These are phyloP conservation scores for Triops cancriformis DNA, from an alignment of 1,140 invertebrate species.

Conservation along the genomic window DNA sequence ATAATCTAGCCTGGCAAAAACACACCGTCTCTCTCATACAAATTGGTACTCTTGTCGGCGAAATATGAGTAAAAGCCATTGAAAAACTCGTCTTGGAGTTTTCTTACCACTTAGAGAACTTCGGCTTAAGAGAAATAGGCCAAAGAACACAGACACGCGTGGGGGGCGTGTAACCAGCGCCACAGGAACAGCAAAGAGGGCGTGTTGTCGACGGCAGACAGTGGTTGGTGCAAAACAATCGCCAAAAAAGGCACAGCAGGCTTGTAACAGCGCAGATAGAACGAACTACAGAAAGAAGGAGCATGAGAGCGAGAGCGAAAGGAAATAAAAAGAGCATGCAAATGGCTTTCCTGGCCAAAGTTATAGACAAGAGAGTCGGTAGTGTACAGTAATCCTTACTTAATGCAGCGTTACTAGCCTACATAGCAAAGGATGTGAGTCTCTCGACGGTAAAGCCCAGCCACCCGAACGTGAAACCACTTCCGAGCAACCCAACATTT, in stretches of 20 bases:
- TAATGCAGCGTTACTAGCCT: neutral
- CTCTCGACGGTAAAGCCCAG: neutral
- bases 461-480: neutral
- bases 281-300: too few species aligned
- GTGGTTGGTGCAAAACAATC: too few species aligned
- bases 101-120: too few species aligned
- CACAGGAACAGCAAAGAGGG: neutral
- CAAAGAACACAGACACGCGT: neutral
- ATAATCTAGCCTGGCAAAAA: neutral
- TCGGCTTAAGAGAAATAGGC: too few species aligned
- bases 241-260: too few species aligned
- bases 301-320: neutral
- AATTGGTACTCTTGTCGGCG: neutral
- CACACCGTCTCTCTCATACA: neutral
- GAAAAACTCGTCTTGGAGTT: neutral
- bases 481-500: neutral
- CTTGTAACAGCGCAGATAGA: too few species aligned
- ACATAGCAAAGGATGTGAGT: neutral
- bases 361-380: neutral
- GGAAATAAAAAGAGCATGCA: neutral
- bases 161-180: neutral
- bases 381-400: neutral
- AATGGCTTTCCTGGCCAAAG: neutral
- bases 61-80: neutral
- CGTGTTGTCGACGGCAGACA: too few species aligned